Percentiles rank a stretch among this genome's conserved stretches.
These are phyloP conservation scores for Sycobia sp. DNA, from an alignment of 1,140 invertebrate species.

Conservation along the genomic window DNA sequence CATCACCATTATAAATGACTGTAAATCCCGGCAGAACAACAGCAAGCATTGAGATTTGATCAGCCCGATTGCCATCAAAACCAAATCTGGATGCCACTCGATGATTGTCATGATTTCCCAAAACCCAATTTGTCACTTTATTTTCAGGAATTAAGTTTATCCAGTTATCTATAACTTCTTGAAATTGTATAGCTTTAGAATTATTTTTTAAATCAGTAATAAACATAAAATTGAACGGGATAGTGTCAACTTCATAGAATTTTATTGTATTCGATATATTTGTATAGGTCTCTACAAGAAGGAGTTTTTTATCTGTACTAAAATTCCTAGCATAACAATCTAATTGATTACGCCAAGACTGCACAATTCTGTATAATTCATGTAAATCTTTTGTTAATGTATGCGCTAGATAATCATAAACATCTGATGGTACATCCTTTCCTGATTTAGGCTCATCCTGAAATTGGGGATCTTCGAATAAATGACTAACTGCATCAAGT, in stretches of 20 bases:
- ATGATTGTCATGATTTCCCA: constrained; percentile 74
- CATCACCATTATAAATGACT: constrained; percentile 77
- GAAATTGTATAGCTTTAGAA: constrained; percentile 63
- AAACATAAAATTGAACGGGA: constrained; percentile 69
- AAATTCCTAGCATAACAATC: constrained; percentile 62
- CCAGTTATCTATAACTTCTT: constrained; percentile 65
- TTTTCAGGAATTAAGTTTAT: constrained; percentile 58
- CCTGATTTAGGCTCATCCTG: constrained; percentile 66
- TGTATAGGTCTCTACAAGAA: constrained; percentile 70
- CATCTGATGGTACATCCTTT: constrained; percentile 56
- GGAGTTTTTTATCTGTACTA: constrained; percentile 57
- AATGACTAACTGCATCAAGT: constrained; percentile 66
- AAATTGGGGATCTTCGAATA: constrained; percentile 65
- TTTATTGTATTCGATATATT: constrained; percentile 61
- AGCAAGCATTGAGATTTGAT: constrained; percentile 69
- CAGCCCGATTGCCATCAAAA: constrained; percentile 62
- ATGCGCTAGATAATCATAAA: constrained; percentile 67
- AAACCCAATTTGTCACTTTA: constrained; percentile 45
- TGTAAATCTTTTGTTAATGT: constrained; percentile 68
- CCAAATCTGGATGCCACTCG: constrained; percentile 71
- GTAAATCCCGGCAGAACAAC: constrained; percentile 70
- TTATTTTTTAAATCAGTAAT: constrained; percentile 60
- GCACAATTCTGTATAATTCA: constrained; percentile 67
- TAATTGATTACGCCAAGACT: constrained; percentile 66
- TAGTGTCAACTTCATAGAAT: constrained; percentile 67